Percentiles rank a stretch among this genome's conserved stretches.
Conservation (phyloP, 1,140 invertebrate species). For the Globodera rostochiensis region DNA sequence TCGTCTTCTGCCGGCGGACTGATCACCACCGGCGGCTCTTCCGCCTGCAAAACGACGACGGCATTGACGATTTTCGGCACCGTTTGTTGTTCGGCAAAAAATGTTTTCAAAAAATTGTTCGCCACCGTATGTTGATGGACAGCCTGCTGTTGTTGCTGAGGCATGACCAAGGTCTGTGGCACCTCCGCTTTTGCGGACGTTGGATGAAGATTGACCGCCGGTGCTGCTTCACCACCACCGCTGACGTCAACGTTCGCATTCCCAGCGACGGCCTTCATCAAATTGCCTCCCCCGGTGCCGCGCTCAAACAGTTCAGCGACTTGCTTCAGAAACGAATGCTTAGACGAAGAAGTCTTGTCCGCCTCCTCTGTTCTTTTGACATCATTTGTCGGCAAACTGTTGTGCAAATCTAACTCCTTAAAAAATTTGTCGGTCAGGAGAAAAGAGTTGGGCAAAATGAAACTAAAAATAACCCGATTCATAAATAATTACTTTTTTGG, state of each 20-base stretch:
- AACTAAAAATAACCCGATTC: neutral
- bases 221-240: neutral
- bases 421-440: neutral
- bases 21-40: neutral
- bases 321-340: neutral
- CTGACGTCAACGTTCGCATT: neutral
- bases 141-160: neutral
- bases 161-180: too few relatives aligned
- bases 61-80: too few relatives aligned
- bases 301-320: neutral
- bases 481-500: neutral
- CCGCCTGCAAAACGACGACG: too few relatives aligned
- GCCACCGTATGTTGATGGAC: neutral
- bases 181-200: neutral
- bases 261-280: too few relatives aligned
- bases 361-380: neutral
- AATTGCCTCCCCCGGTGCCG: neutral
- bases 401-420: neutral
- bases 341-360: neutral
- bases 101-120: neutral
- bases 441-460: neutral
- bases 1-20: neutral
- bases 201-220: neutral
- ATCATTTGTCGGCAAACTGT: neutral
- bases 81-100: neutral